These are phyloP conservation scores for Xiphias gladius DNA, from an alignment of 2,113 vertebrate species.

Conservation along the genomic window DNA sequence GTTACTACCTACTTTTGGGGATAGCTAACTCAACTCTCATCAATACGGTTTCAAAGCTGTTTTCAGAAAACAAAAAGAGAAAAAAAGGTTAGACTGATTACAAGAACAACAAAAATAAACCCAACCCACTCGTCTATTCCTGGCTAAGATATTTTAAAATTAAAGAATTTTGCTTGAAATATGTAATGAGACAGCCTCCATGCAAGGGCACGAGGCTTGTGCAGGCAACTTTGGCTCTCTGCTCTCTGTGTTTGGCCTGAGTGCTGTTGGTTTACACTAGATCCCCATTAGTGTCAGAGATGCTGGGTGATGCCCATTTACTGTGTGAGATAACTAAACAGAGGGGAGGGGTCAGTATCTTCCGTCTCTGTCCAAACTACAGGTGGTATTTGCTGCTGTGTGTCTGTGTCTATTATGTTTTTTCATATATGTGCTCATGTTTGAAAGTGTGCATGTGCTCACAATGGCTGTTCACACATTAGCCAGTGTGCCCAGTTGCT, in stretches of 20 bases:
- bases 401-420: not conserved
- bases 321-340: slow-evolving; percentile 40
- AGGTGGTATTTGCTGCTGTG: slow-evolving; percentile 18
- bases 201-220: not conserved
- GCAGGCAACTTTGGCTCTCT: not conserved
- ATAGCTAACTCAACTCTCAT: no score
- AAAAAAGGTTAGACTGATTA: not conserved
- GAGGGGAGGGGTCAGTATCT: slow-evolving; percentile 2
- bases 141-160: not conserved
- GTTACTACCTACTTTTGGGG: no score
- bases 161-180: not conserved
- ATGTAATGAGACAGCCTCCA: not conserved
- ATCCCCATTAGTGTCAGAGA: slow-evolving; percentile 72
- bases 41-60: no score
- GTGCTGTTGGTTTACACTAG: slow-evolving; percentile 64
- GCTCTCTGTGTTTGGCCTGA: slow-evolving; percentile 57
- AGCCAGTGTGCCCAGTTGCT: slow-evolving; percentile 17
- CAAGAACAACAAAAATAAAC: no score
- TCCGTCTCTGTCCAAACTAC: slow-evolving; percentile 3
- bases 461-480: not conserved
- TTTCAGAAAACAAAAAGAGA: no score
- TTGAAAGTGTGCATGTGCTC: not conserved
- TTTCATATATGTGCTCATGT: not conserved
- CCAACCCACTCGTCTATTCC: not conserved
- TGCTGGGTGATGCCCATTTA: slow-evolving; percentile 40